Percentiles rank a stretch among this genome's conserved stretches.
These are phyloP conservation scores for Drepana arcuata DNA, from an alignment of 1,140 invertebrate genomes.

Conservation along the genomic window DNA sequence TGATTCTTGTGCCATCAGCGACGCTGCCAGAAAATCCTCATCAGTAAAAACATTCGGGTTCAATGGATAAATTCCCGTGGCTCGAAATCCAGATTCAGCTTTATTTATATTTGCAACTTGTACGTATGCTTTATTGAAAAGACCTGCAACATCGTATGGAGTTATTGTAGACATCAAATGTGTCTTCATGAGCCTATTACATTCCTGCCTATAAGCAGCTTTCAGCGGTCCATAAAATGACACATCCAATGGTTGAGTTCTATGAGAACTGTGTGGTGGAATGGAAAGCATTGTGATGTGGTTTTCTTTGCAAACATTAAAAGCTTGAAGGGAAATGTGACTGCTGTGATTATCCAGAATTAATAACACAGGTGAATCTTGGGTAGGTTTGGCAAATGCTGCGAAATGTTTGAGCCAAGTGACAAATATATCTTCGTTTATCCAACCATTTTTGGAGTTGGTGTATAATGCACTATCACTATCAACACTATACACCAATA, in stretches of 20 bases:
- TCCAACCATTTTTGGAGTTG: constrained; percentile 26
- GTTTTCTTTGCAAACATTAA: constrained; percentile 29
- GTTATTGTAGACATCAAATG: constrained; percentile 17
- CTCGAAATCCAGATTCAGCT: constrained; percentile 15
- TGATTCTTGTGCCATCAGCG: constrained; percentile 13
- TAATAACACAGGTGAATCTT: constrained; percentile 24
- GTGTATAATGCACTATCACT: constrained; percentile 11
- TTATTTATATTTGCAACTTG: constrained; percentile 11
- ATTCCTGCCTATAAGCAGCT: constrained; percentile 30
- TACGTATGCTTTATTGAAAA: constrained; percentile 18
- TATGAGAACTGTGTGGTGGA: constrained; percentile 18
- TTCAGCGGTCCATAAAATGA: constrained; percentile 60
- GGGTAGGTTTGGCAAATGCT: constrained; percentile 20
- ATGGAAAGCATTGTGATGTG: constrained; percentile 6
- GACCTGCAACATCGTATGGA: constrained; percentile 11
- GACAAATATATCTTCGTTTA: constrained; percentile 29
- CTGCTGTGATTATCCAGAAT: constrained; percentile 33
- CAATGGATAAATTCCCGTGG: constrained; percentile 13
- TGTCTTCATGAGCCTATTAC: constrained; percentile 20
- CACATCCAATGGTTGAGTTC: constrained; percentile 66
- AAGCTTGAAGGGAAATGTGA: constrained; percentile 27
- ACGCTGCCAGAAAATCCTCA: constrained; percentile 17
- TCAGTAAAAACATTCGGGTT: constrained; percentile 18
- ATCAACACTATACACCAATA: no score
- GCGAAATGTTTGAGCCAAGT: constrained; percentile 28